Evolutionary conservation across 2,888 invertebrate species (phyloP).

Genomic region (Deilephila porcellus): DNA sequence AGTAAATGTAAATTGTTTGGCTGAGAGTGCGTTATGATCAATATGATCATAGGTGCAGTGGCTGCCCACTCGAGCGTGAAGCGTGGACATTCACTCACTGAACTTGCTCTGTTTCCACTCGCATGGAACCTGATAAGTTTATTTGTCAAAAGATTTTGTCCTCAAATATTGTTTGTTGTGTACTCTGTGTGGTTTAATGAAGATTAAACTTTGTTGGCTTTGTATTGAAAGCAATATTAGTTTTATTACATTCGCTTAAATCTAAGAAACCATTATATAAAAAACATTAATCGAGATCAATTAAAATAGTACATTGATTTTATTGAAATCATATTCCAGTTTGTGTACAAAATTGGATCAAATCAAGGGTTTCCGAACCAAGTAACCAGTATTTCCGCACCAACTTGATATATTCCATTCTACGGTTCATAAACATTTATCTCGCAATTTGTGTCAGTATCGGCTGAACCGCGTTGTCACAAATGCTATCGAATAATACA

Average conservation of each 20-base stretch:
- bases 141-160: conserved; percentile 28
- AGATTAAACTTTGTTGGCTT: no score
- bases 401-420: neutral
- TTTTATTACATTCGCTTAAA: no score
- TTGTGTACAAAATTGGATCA: neutral
- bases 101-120: conserved; percentile 33
- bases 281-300: no score
- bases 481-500: conserved; percentile 9
- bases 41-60: conserved; percentile 55
- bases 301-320: no score
- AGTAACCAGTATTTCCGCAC: neutral
- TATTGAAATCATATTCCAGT: no score
- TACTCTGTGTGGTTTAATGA: no score
- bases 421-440: conserved; percentile 2
- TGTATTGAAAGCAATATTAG: no score
- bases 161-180: neutral
- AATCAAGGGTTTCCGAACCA: neutral
- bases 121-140: conserved; percentile 37
- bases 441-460: conserved; percentile 11
- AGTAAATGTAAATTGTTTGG: conserved; percentile 48
- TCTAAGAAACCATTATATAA: no score
- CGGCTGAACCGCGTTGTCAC: neutral
- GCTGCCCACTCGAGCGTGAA: conserved; percentile 46
- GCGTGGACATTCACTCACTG: conserved; percentile 31
- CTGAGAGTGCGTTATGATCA: conserved; percentile 56